Evolutionary conservation across 2,113 vertebrate species (phyloP).

Genomic region (Parus major): DNA sequence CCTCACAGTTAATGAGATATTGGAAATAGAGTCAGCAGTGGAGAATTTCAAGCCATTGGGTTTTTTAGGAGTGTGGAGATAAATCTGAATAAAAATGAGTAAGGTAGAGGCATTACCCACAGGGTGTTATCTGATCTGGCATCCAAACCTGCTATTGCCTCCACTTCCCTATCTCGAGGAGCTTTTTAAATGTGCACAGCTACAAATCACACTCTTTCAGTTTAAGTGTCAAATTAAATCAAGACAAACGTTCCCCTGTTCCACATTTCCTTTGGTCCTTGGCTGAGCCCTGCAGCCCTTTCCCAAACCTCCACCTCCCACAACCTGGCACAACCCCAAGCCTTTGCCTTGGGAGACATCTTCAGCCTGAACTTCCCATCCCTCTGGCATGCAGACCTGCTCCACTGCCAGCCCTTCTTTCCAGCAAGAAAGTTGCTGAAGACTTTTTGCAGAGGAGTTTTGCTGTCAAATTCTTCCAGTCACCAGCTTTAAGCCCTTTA

Average conservation of each 20-base stretch:
- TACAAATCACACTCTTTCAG: slow-evolving; percentile 60
- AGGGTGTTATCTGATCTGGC: slow-evolving; percentile 65
- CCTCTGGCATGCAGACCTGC: background rate
- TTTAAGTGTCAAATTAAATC: slow-evolving; percentile 66
- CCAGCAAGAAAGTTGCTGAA: background rate
- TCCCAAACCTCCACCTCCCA: slow-evolving; percentile 60
- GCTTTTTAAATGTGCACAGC: slow-evolving; percentile 9
- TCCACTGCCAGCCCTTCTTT: background rate
- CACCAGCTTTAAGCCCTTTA: background rate
- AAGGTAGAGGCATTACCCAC: slow-evolving; percentile 58
- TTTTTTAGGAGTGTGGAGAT: background rate
- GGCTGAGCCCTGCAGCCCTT: slow-evolving; percentile 51
- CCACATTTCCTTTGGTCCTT: slow-evolving; percentile 53
- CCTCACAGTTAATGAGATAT: background rate
- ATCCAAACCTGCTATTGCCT: slow-evolving; percentile 46
- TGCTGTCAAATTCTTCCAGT: background rate
- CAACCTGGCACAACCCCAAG: slow-evolving; percentile 50
- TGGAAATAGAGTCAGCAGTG: background rate
- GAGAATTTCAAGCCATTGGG: slow-evolving; percentile 6
- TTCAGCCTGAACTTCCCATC: slow-evolving; percentile 48
- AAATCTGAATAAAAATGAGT: slow-evolving; percentile 48
- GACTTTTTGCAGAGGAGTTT: background rate
- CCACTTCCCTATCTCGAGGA: slow-evolving; percentile 45
- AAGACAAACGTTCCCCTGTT: slow-evolving; percentile 60
- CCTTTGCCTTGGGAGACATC: slow-evolving; percentile 37